Conservation (phyloP, 2,113 vertebrate genomes). For the Candoia aspera region DNA sequence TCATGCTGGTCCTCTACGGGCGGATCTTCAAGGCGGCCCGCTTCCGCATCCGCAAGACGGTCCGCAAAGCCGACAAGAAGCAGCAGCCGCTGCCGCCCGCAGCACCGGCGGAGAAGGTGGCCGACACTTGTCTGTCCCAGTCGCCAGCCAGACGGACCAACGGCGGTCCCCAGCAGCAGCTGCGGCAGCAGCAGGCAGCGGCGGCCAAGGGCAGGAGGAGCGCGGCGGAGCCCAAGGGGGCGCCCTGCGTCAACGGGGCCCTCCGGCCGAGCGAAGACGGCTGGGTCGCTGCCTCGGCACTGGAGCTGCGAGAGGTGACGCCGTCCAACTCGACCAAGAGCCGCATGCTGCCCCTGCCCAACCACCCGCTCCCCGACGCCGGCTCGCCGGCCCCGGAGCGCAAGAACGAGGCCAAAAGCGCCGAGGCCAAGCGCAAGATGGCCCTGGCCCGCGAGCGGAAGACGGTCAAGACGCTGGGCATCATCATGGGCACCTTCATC, state of each 20-base stretch:
- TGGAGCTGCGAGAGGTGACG: conserved; percentile 89
- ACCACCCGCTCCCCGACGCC: conserved; percentile 57
- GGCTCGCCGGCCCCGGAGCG: conserved; percentile 70
- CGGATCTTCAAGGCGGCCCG: conserved; percentile 93
- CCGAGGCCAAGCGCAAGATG: conserved; percentile 87
- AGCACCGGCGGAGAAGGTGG: conserved; percentile 55
- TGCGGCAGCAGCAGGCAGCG: background rate
- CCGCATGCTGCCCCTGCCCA: conserved; percentile 84
- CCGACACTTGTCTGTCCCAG: conserved; percentile 72
- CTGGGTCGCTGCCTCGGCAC: conserved; percentile 58
- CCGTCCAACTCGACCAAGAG: conserved; percentile 79
- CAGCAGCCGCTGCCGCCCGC: background rate
- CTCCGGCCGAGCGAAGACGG: conserved; percentile 79
- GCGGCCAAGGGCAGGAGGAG: conserved; percentile 74
- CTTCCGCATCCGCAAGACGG: conserved; percentile 93
- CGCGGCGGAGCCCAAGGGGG: conserved; percentile 69
- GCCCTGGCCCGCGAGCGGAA: conserved; percentile 93
- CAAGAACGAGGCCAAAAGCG: conserved; percentile 79
- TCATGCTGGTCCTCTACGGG: conserved; percentile 96
- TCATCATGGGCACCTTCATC: conserved; percentile 99
- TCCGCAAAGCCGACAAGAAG: conserved; percentile 85
- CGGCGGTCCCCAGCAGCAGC: conserved; percentile 64
- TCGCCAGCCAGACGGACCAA: conserved; percentile 78
- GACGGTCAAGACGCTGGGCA: conserved; percentile 95
- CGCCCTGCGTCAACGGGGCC: conserved; percentile 83